Conservation (phyloP, 2,113 vertebrate species). For the Brachionichthys hirsutus region DNA sequence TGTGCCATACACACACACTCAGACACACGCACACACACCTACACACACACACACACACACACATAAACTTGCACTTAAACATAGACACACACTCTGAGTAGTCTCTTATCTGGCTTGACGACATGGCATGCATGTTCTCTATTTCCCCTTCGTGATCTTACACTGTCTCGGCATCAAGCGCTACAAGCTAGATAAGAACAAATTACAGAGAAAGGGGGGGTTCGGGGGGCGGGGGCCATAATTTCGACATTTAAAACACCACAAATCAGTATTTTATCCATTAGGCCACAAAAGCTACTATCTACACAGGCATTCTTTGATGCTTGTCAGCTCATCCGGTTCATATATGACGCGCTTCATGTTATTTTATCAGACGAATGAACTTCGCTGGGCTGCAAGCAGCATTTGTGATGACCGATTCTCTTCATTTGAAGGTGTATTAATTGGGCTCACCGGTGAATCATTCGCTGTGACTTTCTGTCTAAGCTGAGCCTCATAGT, state of each 20-base stretch:
- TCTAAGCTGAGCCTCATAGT: slow-evolving; percentile 22
- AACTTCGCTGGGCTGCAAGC: slow-evolving; percentile 54
- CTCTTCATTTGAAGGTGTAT: slow-evolving; percentile 43
- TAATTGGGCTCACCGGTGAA: slow-evolving; percentile 52
- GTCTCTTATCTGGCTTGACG: slow-evolving; percentile 77
- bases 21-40: too few species aligned
- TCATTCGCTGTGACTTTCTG: slow-evolving; percentile 31
- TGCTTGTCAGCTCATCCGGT: slow-evolving; percentile 81
- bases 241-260: slow-evolving; percentile 54
- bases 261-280: slow-evolving; percentile 69
- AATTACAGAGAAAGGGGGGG: slow-evolving; percentile 55
- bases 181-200: slow-evolving; percentile 67
- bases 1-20: slow-evolving; percentile 49
- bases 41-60: slow-evolving; percentile 41
- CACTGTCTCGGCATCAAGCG: slow-evolving; percentile 69
- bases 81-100: slow-evolving; percentile 45
- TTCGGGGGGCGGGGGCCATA: slow-evolving; percentile 42
- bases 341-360: slow-evolving; percentile 73
- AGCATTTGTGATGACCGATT: slow-evolving; percentile 47
- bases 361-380: slow-evolving; percentile 70
- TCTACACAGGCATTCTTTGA: slow-evolving; percentile 84
- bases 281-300: slow-evolving; percentile 65
- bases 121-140: slow-evolving; percentile 78
- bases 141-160: slow-evolving; percentile 74
- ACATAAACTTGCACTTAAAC: slow-evolving; percentile 50